A percentile compares a stretch with the other conserved stretches of the same genome.
These are phyloP conservation scores for Melanostoma scalare DNA, from an alignment of 2,888 invertebrate genomes.

Conservation along the genomic window DNA sequence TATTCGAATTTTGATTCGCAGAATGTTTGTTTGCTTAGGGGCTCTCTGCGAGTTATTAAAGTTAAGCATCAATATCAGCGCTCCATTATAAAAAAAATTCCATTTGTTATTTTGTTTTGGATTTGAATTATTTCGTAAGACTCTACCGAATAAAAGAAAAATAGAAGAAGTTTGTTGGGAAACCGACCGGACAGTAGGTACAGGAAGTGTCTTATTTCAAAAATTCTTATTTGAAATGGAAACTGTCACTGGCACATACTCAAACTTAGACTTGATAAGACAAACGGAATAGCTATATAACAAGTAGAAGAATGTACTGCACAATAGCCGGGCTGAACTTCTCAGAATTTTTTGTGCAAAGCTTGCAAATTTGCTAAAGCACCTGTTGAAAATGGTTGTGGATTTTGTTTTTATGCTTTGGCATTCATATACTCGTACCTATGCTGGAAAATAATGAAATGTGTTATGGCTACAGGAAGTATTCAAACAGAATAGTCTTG, in stretches of 20 bases:
- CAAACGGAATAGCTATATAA: no score
- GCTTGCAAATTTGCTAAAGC: slow-evolving; percentile 56
- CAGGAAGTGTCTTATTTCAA: slow-evolving; percentile 67
- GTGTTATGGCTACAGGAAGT: slow-evolving; percentile 39
- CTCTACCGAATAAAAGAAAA: slow-evolving; percentile 22
- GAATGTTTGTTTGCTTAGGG: slow-evolving; percentile 48
- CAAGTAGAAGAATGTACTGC: slow-evolving; percentile 19
- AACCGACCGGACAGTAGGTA: slow-evolving; percentile 8
- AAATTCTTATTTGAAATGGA: slow-evolving; percentile 46
- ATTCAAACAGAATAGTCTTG: no score
- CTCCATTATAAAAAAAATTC: slow-evolving; percentile 5
- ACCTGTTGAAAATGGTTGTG: slow-evolving; percentile 43
- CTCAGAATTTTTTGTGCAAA: slow-evolving; percentile 54
- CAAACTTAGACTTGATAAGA: slow-evolving; percentile 16
- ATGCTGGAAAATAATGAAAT: not conserved
- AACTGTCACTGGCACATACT: slow-evolving; percentile 7
- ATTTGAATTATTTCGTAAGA: slow-evolving; percentile 25
- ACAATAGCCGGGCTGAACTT: slow-evolving; percentile 23
- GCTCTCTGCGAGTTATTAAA: slow-evolving; percentile 18
- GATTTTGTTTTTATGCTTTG: slow-evolving; percentile 19
- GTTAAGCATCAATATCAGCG: slow-evolving; percentile 13
- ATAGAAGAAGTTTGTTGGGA: slow-evolving; percentile 22
- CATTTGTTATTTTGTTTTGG: not conserved
- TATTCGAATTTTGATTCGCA: slow-evolving; percentile 15
- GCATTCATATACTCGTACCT: slow-evolving; percentile 22